Base-by-base conservation (phyloP, 1,140 invertebrate species). In the Leptopilina boulardi region DNA sequence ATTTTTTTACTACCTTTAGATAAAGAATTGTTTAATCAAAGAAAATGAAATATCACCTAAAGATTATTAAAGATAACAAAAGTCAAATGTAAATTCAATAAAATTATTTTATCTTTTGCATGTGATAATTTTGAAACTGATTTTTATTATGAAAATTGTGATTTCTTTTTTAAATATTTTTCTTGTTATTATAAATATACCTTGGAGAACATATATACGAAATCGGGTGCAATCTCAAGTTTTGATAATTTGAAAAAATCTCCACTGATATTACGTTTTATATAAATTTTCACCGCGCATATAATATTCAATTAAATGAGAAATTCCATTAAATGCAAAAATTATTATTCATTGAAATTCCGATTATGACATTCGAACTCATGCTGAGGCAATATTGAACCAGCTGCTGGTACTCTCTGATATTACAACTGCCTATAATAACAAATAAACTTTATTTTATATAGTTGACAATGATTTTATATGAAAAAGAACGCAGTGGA, bases 401-500 rank as follows among this genome's bases (percentile, higher is more conserved):
- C 59, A 66, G 26, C 13, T 66, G 59, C 56, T 66, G 56, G 56
- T 66, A 26, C 56, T 66, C 9, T 10, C 23, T n/a, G n/a, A n/a
- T n/a, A n/a, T n/a, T n/a, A 26, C 21, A 30, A 66, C 23, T 66
- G 23, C 23, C 59, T n/a, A 66, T 23, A n/a, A n/a, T 30, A 66
- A 30, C 26, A 8, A 66, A 66, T 66, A 66, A 66, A 66, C 59
- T 66, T 66, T 66, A 66, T 66, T 66, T 66, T 30, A 66, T 66
- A 66, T 66, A 66, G 26, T 66, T 66, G 15, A 66, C 59, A 66
- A 66, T 30, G 59, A 30, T n/a, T n/a, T n/a, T n/a, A 6, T 66
- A 26, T 23, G 15, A 3, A 66, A 30, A 30, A 13, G 26, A 66
- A n/a, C n/a, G n/a, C 13, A 66, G 23, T 30, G 13, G 8, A 66